Percentiles rank a stretch among this genome's conserved stretches.
Evolutionary conservation across 2,888 invertebrate species (phyloP).

Genomic region (Muschampia plurimacula): DNA sequence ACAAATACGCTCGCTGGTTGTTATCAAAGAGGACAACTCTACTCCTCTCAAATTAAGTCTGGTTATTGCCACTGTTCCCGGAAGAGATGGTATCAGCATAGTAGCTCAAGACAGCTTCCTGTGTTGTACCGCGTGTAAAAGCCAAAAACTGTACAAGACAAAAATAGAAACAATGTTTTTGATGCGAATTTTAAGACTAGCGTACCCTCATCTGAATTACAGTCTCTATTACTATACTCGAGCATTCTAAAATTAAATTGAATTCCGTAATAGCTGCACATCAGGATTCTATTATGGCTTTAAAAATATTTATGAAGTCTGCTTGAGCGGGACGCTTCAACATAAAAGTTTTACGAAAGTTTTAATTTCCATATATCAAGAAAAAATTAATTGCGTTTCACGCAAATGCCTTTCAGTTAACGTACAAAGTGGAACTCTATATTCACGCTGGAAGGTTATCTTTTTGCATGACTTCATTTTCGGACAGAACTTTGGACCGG

Average conservation of each 20-base stretch:
- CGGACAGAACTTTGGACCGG: slow-evolving; percentile 14
- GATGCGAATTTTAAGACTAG: too few species aligned
- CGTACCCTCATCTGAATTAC: background rate
- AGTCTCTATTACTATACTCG: background rate
- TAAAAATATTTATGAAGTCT: slow-evolving; percentile 22
- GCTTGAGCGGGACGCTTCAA: background rate
- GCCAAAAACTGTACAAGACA: too few species aligned
- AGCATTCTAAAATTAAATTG: slow-evolving; percentile 7
- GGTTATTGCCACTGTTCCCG: too few species aligned
- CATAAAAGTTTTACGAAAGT: slow-evolving; percentile 1
- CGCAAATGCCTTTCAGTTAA: background rate
- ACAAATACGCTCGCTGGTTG: too few species aligned
- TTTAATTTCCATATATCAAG: slow-evolving; percentile 25
- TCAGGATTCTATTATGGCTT: slow-evolving; percentile 20
- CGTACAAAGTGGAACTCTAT: background rate
- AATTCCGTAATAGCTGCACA: slow-evolving; percentile 8
- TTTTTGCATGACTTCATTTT: background rate
- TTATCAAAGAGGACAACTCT: too few species aligned
- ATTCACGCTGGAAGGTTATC: background rate
- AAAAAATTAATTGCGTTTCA: slow-evolving; percentile 21
- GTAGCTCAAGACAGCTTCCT: too few species aligned
- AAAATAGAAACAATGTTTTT: too few species aligned
- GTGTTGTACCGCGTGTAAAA: too few species aligned
- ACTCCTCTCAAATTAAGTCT: too few species aligned
- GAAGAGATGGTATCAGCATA: too few species aligned